Evolutionary conservation across 2,888 invertebrate species (phyloP).

Genomic region (Scaptomyza polygonia): DNA sequence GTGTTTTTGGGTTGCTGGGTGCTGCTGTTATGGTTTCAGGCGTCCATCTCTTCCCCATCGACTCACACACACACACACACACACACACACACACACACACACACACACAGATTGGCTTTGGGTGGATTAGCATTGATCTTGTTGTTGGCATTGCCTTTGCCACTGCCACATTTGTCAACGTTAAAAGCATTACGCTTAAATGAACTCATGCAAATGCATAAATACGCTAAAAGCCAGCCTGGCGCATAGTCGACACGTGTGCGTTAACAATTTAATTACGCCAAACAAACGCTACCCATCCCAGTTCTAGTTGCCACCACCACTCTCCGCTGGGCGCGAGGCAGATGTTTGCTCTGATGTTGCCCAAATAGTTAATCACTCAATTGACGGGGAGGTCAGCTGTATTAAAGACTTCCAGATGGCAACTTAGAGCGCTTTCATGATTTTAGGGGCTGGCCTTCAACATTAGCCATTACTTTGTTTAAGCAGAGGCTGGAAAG

Average conservation of each 20-base stretch:
- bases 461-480: slow-evolving; percentile 37
- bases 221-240: slow-evolving; percentile 46
- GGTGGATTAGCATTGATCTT: slow-evolving; percentile 49
- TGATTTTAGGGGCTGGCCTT: slow-evolving; percentile 18
- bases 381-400: slow-evolving; percentile 58
- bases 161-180: slow-evolving; percentile 57
- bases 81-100: no score
- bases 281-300: slow-evolving; percentile 35
- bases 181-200: slow-evolving; percentile 74
- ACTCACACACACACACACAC: no score
- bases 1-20: neutral
- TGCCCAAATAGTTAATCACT: slow-evolving; percentile 72
- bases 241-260: slow-evolving; percentile 64
- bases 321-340: neutral
- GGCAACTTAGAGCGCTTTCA: slow-evolving; percentile 22
- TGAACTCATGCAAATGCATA: slow-evolving; percentile 67
- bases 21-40: slow-evolving; percentile 21
- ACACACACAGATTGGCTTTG: slow-evolving; percentile 44
- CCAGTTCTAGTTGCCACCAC: neutral
- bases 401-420: slow-evolving; percentile 43
- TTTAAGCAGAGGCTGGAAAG: neutral
- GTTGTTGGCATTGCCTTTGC: slow-evolving; percentile 13
- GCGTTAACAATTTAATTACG: slow-evolving; percentile 77
- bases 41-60: neutral
- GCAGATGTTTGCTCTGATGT: slow-evolving; percentile 45